Base-by-base conservation (phyloP, 2,888 invertebrate genomes). In the Eudemis profundana region DNA sequence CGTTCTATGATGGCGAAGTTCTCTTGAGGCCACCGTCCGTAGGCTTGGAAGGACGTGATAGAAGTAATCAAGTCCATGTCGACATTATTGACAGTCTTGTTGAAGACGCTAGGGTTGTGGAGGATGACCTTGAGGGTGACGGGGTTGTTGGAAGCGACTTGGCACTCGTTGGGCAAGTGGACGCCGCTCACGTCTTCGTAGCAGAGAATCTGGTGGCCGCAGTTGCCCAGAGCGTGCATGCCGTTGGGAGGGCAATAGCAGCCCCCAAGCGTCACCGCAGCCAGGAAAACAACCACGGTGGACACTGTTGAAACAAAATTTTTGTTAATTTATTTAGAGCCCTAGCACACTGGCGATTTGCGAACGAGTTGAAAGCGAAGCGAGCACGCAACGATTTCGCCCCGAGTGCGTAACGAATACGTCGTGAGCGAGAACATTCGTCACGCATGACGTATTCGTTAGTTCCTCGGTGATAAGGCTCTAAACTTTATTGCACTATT, bases 81-180 rank as follows among this genome's bases (percentile, higher is more conserved):
- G 2, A 74, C 68, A 7, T 72, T 61, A 0, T 44, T 38, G 27
- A n/a, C 17, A 1, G 33, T 63, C 15, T 77, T 64, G 29, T 84
- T 79, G 50, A 82, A 82, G 23, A 67, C 68, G 10, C 86, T 72
- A 0, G 72, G 69, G 4, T 84, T 84, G 10, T 88, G 75, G 0
- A 70, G 36, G 17, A 21, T 76, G 14, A 91, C 73, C 0, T 75
- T 79, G 7, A 90, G 72, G 29, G 86, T 82, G 0, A 90, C 77
- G 5, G 79, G 81, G 33, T 74, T 74, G 70, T 90, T 90, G 33
- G 78, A 74, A 5, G 90, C 78, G n/a, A 83, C 85, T 21, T 71
- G 77, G 69, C 91, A 91, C 1, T 82, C 69, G 2, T 71, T 64
- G 0, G 81, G 81, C 0, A 90, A 79, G 0, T 46, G 68, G 1